Evolutionary conservation across 2,113 vertebrate species (phyloP).

Genomic region (Mastomys coucha): DNA sequence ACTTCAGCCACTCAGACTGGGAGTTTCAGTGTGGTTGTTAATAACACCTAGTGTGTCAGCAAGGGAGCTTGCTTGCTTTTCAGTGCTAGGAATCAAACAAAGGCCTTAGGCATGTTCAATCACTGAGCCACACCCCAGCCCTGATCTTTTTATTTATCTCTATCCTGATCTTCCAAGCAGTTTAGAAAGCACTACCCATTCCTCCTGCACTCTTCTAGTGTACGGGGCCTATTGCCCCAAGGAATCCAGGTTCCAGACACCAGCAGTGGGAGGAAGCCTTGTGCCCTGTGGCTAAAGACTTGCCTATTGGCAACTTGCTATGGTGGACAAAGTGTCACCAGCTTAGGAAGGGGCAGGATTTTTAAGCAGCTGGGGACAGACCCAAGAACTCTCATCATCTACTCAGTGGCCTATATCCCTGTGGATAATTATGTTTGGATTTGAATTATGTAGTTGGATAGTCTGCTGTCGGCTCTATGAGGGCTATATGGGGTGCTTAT

Average conservation of each 20-base stretch:
- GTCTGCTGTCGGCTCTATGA: not conserved
- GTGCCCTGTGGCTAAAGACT: not conserved
- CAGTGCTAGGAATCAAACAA: not conserved
- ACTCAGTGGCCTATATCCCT: not conserved
- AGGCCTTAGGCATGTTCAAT: not conserved
- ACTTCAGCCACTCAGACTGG: not conserved
- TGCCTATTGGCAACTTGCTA: not conserved
- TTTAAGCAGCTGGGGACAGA: not conserved
- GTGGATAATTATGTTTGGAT: not conserved
- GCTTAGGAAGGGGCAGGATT: not conserved
- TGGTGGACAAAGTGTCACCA: not conserved
- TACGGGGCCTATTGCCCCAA: not conserved
- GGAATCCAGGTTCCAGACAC: not conserved
- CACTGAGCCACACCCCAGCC: not conserved
- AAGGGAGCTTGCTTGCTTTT: not conserved
- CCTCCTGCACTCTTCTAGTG: not conserved
- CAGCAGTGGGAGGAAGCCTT: not conserved
- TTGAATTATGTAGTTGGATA: not conserved
- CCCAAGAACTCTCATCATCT: not conserved
- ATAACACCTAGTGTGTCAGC: not conserved
- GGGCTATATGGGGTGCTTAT: not conserved
- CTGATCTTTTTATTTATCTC: not conserved
- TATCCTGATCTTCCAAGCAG: not conserved
- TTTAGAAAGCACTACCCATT: not conserved
- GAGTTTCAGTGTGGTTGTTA: not conserved